These are phyloP conservation scores for Strix uralensis DNA, from an alignment of 2,113 vertebrate species.

Conservation along the genomic window DNA sequence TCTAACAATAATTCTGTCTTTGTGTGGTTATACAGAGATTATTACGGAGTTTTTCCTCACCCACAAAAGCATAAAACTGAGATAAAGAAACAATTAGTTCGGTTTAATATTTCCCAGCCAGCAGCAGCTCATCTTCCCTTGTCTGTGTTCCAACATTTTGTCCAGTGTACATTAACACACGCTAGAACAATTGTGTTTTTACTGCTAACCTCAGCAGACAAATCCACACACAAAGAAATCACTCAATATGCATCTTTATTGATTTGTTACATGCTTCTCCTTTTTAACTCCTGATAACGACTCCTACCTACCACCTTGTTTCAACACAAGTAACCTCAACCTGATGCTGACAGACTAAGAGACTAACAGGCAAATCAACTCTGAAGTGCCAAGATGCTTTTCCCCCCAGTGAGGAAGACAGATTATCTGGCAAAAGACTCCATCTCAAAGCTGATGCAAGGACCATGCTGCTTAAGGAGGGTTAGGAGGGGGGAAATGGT, in stretches of 20 bases:
- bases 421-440: background rate
- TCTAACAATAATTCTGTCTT: background rate
- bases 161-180: background rate
- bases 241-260: background rate
- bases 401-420: background rate
- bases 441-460: background rate
- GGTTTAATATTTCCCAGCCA: background rate
- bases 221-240: background rate
- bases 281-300: background rate
- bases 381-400: background rate
- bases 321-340: background rate
- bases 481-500: background rate
- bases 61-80: background rate
- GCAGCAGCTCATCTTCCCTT: background rate
- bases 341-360: background rate
- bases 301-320: background rate
- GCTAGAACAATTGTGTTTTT: background rate
- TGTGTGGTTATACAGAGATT: background rate
- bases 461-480: background rate
- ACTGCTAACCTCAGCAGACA: constrained; percentile 8
- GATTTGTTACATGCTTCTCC: background rate
- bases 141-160: background rate
- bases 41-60: background rate
- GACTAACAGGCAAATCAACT: background rate
- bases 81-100: background rate